Percentiles rank a stretch among this genome's conserved stretches.
Conservation (phyloP, 2,797 vertebrate species). For the Hydrophis major region DNA sequence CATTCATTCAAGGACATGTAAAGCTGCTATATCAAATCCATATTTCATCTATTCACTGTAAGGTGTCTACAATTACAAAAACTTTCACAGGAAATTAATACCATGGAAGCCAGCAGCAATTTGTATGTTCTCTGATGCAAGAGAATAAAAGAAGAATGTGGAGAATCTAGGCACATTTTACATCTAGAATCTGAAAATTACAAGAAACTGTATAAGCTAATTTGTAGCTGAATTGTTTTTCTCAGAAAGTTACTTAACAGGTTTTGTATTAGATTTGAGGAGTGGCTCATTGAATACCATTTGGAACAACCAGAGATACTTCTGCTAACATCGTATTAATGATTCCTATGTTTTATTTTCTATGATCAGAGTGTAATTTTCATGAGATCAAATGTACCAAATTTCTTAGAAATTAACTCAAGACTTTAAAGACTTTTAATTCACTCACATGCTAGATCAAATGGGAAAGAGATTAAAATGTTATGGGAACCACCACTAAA, state of each 20-base stretch:
- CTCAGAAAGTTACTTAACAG: background rate
- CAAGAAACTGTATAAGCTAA: background rate
- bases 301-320: background rate
- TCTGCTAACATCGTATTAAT: background rate
- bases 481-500: background rate
- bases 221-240: background rate
- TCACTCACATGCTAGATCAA: background rate
- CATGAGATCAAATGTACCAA: background rate
- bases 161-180: constrained; percentile 49
- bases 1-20: background rate
- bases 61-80: constrained; percentile 40
- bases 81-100: constrained; percentile 54
- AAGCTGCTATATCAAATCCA: constrained; percentile 23
- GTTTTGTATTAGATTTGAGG: background rate
- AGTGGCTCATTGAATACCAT: background rate
- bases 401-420: background rate
- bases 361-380: background rate
- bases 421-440: background rate
- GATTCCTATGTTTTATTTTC: background rate
- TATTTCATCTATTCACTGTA: constrained; percentile 11
- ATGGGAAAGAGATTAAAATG: background rate
- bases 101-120: constrained; percentile 49
- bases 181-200: constrained; percentile 39
- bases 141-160: constrained; percentile 54
- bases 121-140: constrained; percentile 51